Evolutionary conservation across 2,113 vertebrate genomes (phyloP), one percentile per base, ranked within the genome.

Genomic region (Toxostoma redivivum): DNA sequence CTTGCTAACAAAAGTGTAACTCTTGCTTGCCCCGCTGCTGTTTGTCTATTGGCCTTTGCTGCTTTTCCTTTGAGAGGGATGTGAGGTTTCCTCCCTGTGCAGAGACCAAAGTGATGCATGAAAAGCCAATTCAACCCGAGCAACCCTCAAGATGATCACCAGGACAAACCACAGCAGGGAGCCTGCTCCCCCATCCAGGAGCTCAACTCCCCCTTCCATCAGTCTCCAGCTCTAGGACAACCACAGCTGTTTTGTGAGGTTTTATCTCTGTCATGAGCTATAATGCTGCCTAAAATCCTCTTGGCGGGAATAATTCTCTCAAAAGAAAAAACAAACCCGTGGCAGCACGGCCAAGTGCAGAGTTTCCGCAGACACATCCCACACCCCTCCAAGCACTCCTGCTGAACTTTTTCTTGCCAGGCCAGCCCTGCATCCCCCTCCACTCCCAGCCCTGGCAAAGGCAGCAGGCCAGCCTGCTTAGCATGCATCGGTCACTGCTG

Each of bases 391-490:
- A 0, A 25, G 38, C 38, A 24, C 66, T 83, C 40, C 38, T 54
- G 37, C 5, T 19, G 5, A 64, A 81, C 19, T 95, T 80, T 50
- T 81, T 37, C 70, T 72, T 50, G 24, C 71, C 53, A 38, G 61
- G 79, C 66, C 76, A 72, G 40, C 73, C 61, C 77, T 11, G 10
- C 42, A 51, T 70, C 74, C 38, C 78, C 42, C 90, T 65, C 58
- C 0, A 1, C 74, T 72, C 71, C 81, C 71, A 86, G 76, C 74
- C 57, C 79, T 15, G 45, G 44, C 1, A 4, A 53, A 76, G 88
- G 92, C 94, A 96, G 70, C 37, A 23, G 0, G 56, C 86, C 90
- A 92, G 82, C 60, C 76, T 95, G 89, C 62, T 97, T 93, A 88
- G 72, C 76, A 96, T 96, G 90, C 91, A 0, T 20, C 35, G 53